A percentile compares a stretch with the other conserved stretches of the same genome.
Evolutionary conservation across 1,140 invertebrate species (phyloP).

Genomic region (Bombus superbus): DNA sequence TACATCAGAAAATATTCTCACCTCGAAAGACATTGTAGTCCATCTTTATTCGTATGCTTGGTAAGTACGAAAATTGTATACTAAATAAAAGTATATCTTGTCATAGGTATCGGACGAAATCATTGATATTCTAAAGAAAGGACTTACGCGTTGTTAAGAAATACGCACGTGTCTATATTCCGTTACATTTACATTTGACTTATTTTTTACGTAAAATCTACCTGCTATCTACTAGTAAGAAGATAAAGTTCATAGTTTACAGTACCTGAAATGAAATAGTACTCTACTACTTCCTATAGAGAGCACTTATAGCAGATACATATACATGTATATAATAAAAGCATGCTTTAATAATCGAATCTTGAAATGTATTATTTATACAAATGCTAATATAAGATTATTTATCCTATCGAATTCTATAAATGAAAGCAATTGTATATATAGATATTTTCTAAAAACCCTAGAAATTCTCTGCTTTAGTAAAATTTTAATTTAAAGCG

Average conservation of each 20-base stretch:
- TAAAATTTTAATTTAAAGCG: not conserved
- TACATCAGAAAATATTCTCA: not conserved
- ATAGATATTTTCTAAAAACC: not conserved
- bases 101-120: not conserved
- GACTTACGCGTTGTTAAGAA: not conserved
- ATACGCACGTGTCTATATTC: not conserved
- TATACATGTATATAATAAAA: not conserved
- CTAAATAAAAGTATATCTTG: not conserved
- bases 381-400: not conserved
- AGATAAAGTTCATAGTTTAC: not conserved
- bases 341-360: not conserved
- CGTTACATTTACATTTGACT: not conserved
- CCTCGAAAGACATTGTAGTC: conserved; percentile 29
- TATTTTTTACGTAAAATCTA: not conserved
- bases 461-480: not conserved
- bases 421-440: not conserved
- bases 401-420: not conserved
- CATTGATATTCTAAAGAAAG: not conserved
- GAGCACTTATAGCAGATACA: not conserved
- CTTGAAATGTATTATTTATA: not conserved
- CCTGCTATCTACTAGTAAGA: not conserved
- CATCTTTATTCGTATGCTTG: not conserved
- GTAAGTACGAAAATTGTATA: not conserved
- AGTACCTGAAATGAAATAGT: not conserved
- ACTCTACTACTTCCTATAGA: not conserved